Evolutionary conservation across 2,888 invertebrate genomes (phyloP), one percentile per base, ranked within the genome.

Genomic region (Zele albiditarsus): DNA sequence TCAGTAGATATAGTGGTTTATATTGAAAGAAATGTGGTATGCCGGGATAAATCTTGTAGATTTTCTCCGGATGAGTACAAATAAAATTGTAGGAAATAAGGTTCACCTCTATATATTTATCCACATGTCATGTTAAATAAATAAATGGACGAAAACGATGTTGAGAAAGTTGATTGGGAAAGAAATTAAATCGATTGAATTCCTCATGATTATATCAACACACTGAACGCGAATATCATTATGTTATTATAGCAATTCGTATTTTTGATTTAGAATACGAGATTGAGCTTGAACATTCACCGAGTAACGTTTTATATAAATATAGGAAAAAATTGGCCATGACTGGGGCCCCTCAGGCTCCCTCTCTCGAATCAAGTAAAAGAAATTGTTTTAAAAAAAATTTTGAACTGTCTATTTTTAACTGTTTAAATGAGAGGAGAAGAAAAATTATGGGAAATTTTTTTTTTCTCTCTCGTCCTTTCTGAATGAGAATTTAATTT

Each of bases 1-100:
- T 58, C 38, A 60, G 23, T 16, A 33, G 8, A 20, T 25, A 23
- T 12, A 38, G 71, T 60, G 20, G 27, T 27, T 38, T 38, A 53
- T 20, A 53, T 20, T 53, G 53, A 20, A 25, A 10, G 27, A 38
- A 28, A 60, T 62, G 62, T 71, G 62, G 42, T 62, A 62, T 71
- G 27, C 62, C 46, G 23, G 62, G 62, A 71, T 71, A 71, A 71
- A 62, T 71, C 71, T 71, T 62, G 38, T n/a, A 25, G 46, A 71
- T 71, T 62, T 28, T 12, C 71, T 42, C 5, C n/a, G 46, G 31
- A 57, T 46, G 71, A 14, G 70, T 70, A 31, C 23, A 27, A 60
- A 14, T 28, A 16, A 16, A 27, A 27, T 14, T 60, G 3, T 12
- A 58, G 27, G 6, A 23, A 53, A 25, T 3, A 58, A 58, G 2